Evolutionary conservation across 1,140 invertebrate genomes (phyloP), one percentile per base, ranked within the genome.

Genomic region (Steinernema khuongi): DNA sequence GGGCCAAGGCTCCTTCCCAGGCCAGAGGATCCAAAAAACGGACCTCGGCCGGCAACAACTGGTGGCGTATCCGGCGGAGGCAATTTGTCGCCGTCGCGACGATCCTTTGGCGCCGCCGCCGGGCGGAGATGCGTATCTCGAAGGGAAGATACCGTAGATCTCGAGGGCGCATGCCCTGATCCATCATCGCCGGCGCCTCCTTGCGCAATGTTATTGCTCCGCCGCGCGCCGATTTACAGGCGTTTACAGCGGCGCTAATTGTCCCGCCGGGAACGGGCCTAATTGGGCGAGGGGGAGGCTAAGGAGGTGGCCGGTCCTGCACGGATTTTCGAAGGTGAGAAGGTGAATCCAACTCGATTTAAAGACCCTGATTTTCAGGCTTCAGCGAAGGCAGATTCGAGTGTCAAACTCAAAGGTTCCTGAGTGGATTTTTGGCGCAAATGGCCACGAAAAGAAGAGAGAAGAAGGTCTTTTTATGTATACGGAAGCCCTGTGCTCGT

Each of bases 161-260:
- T 60, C 50, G 50, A 26, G 36, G 36, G 36, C 36, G 36, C 36
- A 41, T 41, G 50, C 50, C 7, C 50, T 7, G 22, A 60, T 60
- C 50, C 50, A 60, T 60, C 50, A 60, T 60, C 50, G 4, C 26
- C 26, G 14, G 50, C 50, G 50, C 50, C 50, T 60, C 14, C 50
- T 60, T 60, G 50, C 50, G 50, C 50, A 60, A 60, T 60, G 50
- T 60, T 60, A 60, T 60, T 60, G 50, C 50, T n/a, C 14, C 50
- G 22, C 7, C 7, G 26, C 7, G 50, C 11, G 11, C 14, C 14
- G 50, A 60, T 60, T 60, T 60, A 60, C 50, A 60, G 26, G 50
- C 50, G 50, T 60, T 60, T 60, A 60, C 50, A 60, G 26, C 50
- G 26, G 7, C 50, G 50, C 14, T 60, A 26, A 60, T 60, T 60